A percentile compares a stretch with the other conserved stretches of the same genome.
Conservation (phyloP, 1,140 invertebrate genomes). For the Monomorium pharaonis region DNA sequence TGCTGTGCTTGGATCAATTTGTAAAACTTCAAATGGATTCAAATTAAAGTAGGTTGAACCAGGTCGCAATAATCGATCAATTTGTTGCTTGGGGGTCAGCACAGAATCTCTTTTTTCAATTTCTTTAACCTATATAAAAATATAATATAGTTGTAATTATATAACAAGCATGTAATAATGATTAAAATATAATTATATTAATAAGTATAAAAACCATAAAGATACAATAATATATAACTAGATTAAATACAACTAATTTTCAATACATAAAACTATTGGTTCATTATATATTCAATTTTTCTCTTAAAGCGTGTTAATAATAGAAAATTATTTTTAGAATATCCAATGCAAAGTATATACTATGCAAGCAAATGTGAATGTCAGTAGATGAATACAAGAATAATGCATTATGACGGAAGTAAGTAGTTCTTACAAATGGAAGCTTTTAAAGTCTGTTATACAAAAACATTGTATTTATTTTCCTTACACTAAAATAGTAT, state of each 20-base stretch:
- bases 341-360: neutral
- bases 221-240: neutral
- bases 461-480: neutral
- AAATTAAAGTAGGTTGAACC: slow-evolving; percentile 98
- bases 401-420: neutral
- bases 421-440: neutral
- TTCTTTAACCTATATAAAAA: slow-evolving; percentile 93
- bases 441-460: neutral
- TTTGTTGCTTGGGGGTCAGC: slow-evolving; percentile 97
- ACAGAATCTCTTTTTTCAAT: slow-evolving; percentile 97
- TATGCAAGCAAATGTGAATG: neutral
- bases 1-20: slow-evolving; percentile 95
- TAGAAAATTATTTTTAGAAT: neutral
- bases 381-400: neutral
- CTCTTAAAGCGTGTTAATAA: neutral
- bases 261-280: too few relatives aligned
- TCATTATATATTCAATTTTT: neutral
- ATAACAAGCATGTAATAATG: neutral
- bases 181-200: neutral
- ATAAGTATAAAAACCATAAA: neutral
- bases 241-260: neutral
- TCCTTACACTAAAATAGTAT: too few relatives aligned
- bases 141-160: slow-evolving; percentile 1
- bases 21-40: slow-evolving; percentile 98
- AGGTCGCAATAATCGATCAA: slow-evolving; percentile 95